phyloP scores from a whole-genome alignment of 1,140 invertebrate species.

The Vanessa tameamea region DNA sequence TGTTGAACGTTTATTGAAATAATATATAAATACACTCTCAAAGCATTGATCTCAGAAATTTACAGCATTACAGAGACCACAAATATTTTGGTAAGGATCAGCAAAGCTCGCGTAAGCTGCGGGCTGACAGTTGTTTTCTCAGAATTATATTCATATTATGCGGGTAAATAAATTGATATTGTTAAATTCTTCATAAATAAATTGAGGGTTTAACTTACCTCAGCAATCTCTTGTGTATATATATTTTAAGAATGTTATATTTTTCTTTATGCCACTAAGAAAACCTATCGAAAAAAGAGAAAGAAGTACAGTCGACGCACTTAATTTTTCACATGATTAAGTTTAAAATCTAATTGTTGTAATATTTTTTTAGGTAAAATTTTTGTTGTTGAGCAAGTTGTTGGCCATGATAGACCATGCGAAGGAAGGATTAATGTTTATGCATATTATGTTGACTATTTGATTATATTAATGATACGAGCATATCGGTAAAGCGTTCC shows the following conservation, averaged over 20 bases:
- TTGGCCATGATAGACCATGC: no score
- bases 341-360: no score
- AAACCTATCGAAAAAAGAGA: no score
- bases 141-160: conserved; percentile 22
- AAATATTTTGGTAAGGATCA: conserved; percentile 23
- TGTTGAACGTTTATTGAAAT: not conserved
- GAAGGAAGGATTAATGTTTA: no score
- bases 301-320: no score
- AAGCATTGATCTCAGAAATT: not conserved
- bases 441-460: no score
- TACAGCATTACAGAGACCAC: conserved; percentile 6
- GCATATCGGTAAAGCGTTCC: no score
- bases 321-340: no score
- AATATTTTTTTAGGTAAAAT: no score
- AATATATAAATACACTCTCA: not conserved
- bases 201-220: not conserved
- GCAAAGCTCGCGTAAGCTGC: conserved; percentile 14
- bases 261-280: no score
- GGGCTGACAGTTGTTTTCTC: conserved; percentile 23
- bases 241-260: not conserved
- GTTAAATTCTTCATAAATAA: conserved; percentile 13
- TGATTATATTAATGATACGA: no score
- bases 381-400: no score
- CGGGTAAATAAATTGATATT: conserved; percentile 19
- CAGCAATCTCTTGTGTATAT: conserved; percentile 1